Evolutionary conservation across 2,797 vertebrate genomes (phyloP), one percentile per base, ranked within the genome.

Genomic region (Bucorvus abyssinicus): DNA sequence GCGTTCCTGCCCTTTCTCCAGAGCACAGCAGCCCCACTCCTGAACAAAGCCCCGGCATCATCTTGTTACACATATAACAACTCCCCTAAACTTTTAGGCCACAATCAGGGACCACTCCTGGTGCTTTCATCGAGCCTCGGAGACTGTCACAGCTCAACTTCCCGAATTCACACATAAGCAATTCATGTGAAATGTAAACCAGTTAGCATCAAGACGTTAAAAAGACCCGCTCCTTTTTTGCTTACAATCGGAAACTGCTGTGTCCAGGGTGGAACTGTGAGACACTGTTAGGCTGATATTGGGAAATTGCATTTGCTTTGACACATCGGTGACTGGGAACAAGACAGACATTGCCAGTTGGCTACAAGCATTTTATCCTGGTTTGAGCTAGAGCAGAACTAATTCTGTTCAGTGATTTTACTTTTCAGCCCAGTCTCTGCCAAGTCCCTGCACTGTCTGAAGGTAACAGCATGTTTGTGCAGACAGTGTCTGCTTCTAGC

Each of bases 41-140:
- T 24, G 23, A 20, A 42, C 11, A 38, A 79, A 87, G 44, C 5
- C 2, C 6, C 5, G 14, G 21, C 13, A 17, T 38, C 3, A 8
- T 73, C 22, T 3, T 21, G 9, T 63, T 50, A 12, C 13, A 29
- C 0, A 0, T 12, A 6, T 13, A 36, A 6, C 36, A 57, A 45
- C 10, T 69, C 7, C 11, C 8, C 13, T 45, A 44, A 82, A 55
- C 14, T 27, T 64, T 42, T 27, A 45, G 24, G 42, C 9, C 40
- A 16, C 18, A 59, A 8, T 36, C 63, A 30, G 15, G n/a, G n/a
- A 38, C 3, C 26, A 2, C 8, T 87, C 24, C 12, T 42, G 17
- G 32, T 32, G 6, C 4, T 76, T 18, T 68, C 5, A 1, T 15
- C 76, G 7, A 44, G 24, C 27, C 36, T 79, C 45, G 24, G 15